Evolutionary conservation across 2,797 vertebrate species (phyloP).

Genomic region (Enteromius fasciolatus): DNA sequence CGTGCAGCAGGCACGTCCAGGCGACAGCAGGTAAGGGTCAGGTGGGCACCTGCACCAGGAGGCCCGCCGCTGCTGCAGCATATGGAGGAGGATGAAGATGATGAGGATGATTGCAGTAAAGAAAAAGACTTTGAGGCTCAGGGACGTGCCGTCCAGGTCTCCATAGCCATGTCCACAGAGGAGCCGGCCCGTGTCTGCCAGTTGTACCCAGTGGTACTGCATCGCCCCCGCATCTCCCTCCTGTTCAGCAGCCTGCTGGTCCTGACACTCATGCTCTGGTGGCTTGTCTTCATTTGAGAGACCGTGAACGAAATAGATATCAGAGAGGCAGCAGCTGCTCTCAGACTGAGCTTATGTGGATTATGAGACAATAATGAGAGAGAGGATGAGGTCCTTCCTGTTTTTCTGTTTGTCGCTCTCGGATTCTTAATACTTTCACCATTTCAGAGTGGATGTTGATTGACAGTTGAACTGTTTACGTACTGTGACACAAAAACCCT

Average conservation of each 20-base stretch:
- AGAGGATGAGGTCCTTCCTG: not conserved
- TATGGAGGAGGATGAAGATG: slow-evolving; percentile 71
- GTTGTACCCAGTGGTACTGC: slow-evolving; percentile 77
- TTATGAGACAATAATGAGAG: not conserved
- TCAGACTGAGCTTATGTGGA: slow-evolving; percentile 4
- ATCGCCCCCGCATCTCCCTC: slow-evolving; percentile 79
- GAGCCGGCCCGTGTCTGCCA: slow-evolving; percentile 78
- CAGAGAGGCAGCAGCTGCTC: slow-evolving; percentile 5
- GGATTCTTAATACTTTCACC: not conserved
- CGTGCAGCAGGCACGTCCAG: slow-evolving; percentile 82
- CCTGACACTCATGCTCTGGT: slow-evolving; percentile 85
- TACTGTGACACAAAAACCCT: slow-evolving; percentile 1
- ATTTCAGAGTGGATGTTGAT: not conserved
- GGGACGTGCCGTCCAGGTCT: slow-evolving; percentile 78
- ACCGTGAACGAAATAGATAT: not conserved
- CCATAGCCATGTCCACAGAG: slow-evolving; percentile 83
- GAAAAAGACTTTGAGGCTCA: slow-evolving; percentile 48
- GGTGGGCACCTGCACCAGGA: slow-evolving; percentile 74
- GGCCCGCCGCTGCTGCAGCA: slow-evolving; percentile 67
- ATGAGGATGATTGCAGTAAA: slow-evolving; percentile 49
- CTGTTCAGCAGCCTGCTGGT: slow-evolving; percentile 87
- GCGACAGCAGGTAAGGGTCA: slow-evolving; percentile 84
- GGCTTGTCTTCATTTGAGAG: slow-evolving; percentile 87
- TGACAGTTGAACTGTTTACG: not conserved
- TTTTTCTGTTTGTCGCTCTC: slow-evolving; percentile 1